Conservation (phyloP, 2,888 invertebrate species). For the Crocallis elinguaria region DNA sequence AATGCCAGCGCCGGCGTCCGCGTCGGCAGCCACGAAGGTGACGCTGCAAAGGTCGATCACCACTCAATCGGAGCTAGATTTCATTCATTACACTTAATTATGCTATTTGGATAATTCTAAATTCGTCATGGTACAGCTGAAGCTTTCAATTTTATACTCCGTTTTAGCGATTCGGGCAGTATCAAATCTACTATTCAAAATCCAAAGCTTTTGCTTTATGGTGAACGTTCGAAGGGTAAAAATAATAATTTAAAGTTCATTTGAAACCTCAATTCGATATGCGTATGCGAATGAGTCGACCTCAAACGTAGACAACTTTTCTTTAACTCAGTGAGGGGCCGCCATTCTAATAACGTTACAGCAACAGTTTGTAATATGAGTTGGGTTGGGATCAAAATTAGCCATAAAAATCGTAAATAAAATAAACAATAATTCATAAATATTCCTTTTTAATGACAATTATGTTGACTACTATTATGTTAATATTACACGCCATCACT, state of each 20-base stretch:
- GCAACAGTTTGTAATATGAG: slow-evolving; percentile 19
- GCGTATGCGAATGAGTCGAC: slow-evolving; percentile 53
- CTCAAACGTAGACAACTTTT: slow-evolving; percentile 65
- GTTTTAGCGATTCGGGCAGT: slow-evolving; percentile 1
- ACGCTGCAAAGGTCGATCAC: slow-evolving; percentile 75
- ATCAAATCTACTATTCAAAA: background rate
- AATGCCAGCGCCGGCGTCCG: slow-evolving; percentile 66
- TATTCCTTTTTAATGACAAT: too few relatives aligned
- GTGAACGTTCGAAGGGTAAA: background rate
- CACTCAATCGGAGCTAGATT: slow-evolving; percentile 48
- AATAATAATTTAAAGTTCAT: slow-evolving; percentile 21
- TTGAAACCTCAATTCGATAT: slow-evolving; percentile 51
- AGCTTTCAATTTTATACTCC: slow-evolving; percentile 6
- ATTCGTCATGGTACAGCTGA: slow-evolving; percentile 10
- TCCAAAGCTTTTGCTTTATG: background rate
- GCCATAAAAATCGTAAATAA: too few relatives aligned
- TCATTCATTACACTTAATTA: slow-evolving; percentile 34
- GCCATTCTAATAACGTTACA: slow-evolving; percentile 52
- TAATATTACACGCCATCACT: too few relatives aligned
- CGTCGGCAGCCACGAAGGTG: slow-evolving; percentile 74
- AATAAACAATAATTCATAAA: too few relatives aligned
- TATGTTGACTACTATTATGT: too few relatives aligned
- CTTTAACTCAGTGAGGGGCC: slow-evolving; percentile 53
- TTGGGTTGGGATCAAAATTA: slow-evolving; percentile 1
- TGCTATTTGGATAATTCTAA: slow-evolving; percentile 19